Evolutionary conservation across 1,140 invertebrate species (phyloP), one percentile per base, ranked within the genome.

Genomic region (Drosophila takahashii): DNA sequence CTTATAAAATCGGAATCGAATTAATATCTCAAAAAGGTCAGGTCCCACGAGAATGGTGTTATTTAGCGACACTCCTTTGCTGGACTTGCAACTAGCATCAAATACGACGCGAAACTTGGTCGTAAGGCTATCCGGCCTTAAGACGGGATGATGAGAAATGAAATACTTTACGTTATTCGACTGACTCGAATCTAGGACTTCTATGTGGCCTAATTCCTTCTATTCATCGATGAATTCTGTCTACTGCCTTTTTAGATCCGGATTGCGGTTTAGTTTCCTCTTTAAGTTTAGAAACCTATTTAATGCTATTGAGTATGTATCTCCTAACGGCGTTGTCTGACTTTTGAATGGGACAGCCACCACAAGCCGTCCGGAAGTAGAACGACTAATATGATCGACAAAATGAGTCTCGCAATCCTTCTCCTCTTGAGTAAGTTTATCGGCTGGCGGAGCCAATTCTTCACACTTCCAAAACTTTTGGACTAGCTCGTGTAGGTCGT

Each of bases 91-190:
- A 6, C 74, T 69, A 5, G 81, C 81, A 61, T 86, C 73, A 52
- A 91, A 90, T 9, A 90, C 85, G n/a, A 83, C 70, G 11, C 81
- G 54, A 5, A 79, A 27, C 52, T 91, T 84, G 2, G 91, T 92
- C 7, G 60, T 65, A 4, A 37, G 16, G 13, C 45, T 69, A 9
- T 37, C 36, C 13, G 36, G 4, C 36, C 11, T 4, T 37, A 37
- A 37, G 5, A 37, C 36, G 36, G 36, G 11, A 37, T 37, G 36
- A 22, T 37, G 36, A n/a, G 13, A 13, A 3, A n/a, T 37, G 13
- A 37, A 37, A n/a, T 37, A 37, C 36, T 37, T 37, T 4, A 37
- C 36, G 11, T 5, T 37, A n/a, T 13, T 37, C 36, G 11, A n/a
- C 36, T 37, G 36, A 13, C 36, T n/a, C 36, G 4, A 5, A 37